A percentile compares a stretch with the other conserved stretches of the same genome.
Conservation (phyloP, 1,140 invertebrate species). For the Sycobia sp. region DNA sequence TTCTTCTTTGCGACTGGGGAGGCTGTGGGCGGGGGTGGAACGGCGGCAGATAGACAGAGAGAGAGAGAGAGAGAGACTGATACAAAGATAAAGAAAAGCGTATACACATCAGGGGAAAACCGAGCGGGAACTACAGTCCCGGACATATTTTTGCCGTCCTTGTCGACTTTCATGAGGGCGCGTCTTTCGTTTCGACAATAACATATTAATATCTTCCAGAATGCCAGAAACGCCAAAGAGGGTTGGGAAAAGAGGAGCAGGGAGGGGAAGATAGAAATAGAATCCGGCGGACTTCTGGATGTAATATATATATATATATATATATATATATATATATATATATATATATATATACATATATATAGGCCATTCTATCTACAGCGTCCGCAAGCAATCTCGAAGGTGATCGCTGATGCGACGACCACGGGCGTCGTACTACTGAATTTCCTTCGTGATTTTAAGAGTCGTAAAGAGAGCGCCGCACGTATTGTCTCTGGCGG, state of each 20-base stretch:
- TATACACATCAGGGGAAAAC: too few species aligned
- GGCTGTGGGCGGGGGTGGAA: background rate
- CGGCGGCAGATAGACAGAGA: too few species aligned
- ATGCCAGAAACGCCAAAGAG: background rate
- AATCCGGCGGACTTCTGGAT: slow-evolving; percentile 57
- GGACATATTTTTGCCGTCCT: slow-evolving; percentile 59
- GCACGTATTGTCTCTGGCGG: slow-evolving; percentile 55
- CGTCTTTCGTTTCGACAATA: slow-evolving; percentile 61
- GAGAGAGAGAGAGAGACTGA: background rate
- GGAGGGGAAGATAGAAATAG: background rate
- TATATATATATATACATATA: too few species aligned
- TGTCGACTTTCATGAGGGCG: slow-evolving; percentile 62
- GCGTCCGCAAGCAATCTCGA: too few species aligned
- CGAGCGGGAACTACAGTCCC: too few species aligned
- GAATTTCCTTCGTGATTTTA: slow-evolving; percentile 49
- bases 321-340: too few species aligned
- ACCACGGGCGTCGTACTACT: too few species aligned
- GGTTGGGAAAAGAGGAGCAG: background rate
- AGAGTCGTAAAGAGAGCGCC: slow-evolving; percentile 54
- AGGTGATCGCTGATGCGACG: too few species aligned
- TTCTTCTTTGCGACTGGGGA: too few species aligned
- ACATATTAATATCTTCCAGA: slow-evolving; percentile 59
- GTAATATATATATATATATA: too few species aligned
- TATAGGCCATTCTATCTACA: too few species aligned
- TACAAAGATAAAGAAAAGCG: too few species aligned